Percentiles rank a stretch among this genome's conserved stretches.
phyloP scores from a whole-genome alignment of 2,888 invertebrate species.

The Chesias legatella region DNA sequence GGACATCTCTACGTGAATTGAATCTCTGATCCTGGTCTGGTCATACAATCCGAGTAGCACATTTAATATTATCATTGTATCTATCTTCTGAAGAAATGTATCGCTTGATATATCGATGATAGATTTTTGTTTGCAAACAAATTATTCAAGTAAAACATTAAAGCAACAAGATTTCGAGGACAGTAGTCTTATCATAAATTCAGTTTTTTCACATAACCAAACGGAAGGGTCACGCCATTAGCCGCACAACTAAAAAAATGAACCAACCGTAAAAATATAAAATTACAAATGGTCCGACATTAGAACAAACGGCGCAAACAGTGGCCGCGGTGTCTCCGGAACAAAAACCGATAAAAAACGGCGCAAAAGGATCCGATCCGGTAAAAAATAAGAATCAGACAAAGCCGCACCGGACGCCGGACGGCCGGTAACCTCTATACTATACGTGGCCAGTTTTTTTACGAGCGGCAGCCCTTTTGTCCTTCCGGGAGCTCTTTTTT shows the following conservation, averaged over 20 bases:
- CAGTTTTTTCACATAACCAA: constrained; percentile 55
- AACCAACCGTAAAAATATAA: constrained; percentile 54
- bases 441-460: constrained; percentile 78
- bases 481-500: constrained; percentile 78
- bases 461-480: constrained; percentile 74
- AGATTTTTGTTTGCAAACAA: background rate
- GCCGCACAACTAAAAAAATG: constrained; percentile 52
- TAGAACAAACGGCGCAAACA: constrained; percentile 70
- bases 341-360: constrained; percentile 79
- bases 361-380: constrained; percentile 75
- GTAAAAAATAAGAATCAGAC: constrained; percentile 80
- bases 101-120: too few relatives aligned
- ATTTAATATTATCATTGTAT: too few relatives aligned
- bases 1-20: too few relatives aligned
- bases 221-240: constrained; percentile 57
- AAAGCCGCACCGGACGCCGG: constrained; percentile 53
- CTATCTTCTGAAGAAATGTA: too few relatives aligned
- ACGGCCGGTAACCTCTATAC: constrained; percentile 69
- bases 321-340: constrained; percentile 70
- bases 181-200: constrained; percentile 28
- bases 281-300: constrained; percentile 76
- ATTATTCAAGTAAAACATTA: constrained; percentile 6
- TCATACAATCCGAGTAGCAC: too few relatives aligned
- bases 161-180: constrained; percentile 23
- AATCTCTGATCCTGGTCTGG: too few relatives aligned